phyloP scores from a whole-genome alignment of 2,888 invertebrate species.

The Acleris literana region DNA sequence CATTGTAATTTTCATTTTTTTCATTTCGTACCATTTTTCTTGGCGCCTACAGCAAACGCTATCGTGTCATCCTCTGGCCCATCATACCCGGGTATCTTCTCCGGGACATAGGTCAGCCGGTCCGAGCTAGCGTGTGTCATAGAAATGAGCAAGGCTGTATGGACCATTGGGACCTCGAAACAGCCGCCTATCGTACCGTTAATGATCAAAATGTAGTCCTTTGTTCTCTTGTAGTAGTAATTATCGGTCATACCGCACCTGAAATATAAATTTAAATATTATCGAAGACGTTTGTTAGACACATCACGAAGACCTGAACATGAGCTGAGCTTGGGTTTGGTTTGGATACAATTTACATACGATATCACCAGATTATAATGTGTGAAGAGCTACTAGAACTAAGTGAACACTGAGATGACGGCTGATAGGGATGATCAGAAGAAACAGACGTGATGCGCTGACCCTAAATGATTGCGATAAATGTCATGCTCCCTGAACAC shows the following conservation, averaged over 20 bases:
- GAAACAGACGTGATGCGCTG: no score
- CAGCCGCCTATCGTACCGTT: conserved; percentile 88
- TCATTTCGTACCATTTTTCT: conserved; percentile 80
- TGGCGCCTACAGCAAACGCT: conserved; percentile 93
- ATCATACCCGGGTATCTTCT: conserved; percentile 84
- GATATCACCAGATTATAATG: no score
- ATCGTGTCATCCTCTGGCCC: conserved; percentile 97
- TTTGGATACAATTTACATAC: no score
- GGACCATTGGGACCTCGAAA: conserved; percentile 95
- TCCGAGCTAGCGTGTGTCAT: conserved; percentile 84
- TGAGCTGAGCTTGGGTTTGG: no score
- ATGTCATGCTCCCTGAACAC: no score
- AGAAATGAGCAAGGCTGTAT: conserved; percentile 92
- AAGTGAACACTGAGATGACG: no score
- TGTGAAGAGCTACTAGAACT: no score
- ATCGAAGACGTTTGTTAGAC: no score
- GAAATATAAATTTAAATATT: background rate
- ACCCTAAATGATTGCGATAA: no score
- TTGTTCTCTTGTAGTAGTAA: conserved; percentile 92
- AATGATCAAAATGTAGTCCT: conserved; percentile 92
- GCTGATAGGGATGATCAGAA: no score
- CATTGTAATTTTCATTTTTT: background rate
- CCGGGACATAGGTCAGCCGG: conserved; percentile 88
- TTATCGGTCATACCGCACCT: conserved; percentile 92
- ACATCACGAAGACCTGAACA: no score